phyloP scores from a whole-genome alignment of 2,888 invertebrate species.

The Dicranocentrus wangi region DNA sequence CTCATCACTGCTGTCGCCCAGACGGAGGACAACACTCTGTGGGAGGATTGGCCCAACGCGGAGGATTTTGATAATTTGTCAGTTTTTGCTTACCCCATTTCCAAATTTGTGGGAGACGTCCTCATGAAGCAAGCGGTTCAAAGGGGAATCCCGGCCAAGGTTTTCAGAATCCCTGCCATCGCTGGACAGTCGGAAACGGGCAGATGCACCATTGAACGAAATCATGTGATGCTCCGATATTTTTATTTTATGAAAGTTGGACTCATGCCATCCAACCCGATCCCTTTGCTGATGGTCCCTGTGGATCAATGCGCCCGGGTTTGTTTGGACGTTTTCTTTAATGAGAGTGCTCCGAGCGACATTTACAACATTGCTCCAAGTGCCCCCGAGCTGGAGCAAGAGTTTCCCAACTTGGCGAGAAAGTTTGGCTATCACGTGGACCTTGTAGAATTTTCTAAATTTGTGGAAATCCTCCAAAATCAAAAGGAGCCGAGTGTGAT shows the following conservation, averaged over 20 bases:
- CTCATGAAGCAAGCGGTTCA: slow-evolving; percentile 34
- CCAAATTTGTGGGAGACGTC: slow-evolving; percentile 38
- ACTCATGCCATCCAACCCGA: background rate
- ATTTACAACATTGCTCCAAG: slow-evolving; percentile 25
- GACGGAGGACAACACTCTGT: slow-evolving; percentile 4
- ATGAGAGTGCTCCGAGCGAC: slow-evolving; percentile 9
- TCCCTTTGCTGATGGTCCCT: background rate
- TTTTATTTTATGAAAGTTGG: slow-evolving; percentile 20
- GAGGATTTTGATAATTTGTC: slow-evolving; percentile 19
- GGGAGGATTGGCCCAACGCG: slow-evolving; percentile 29
- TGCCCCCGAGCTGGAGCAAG: background rate
- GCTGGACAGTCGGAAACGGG: slow-evolving; percentile 26
- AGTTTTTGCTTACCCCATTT: slow-evolving; percentile 23
- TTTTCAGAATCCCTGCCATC: slow-evolving; percentile 19
- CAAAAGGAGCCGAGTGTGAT: background rate
- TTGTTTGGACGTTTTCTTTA: slow-evolving; percentile 14
- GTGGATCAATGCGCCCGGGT: slow-evolving; percentile 24
- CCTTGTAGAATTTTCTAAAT: background rate
- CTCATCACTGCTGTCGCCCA: background rate
- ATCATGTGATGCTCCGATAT: slow-evolving; percentile 14
- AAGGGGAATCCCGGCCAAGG: slow-evolving; percentile 38
- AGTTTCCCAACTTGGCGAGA: background rate
- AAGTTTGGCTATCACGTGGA: background rate
- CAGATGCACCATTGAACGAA: background rate
- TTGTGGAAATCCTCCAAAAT: background rate